These are phyloP conservation scores for Orthosia gracilis DNA, from an alignment of 2,888 invertebrate species.

Conservation along the genomic window DNA sequence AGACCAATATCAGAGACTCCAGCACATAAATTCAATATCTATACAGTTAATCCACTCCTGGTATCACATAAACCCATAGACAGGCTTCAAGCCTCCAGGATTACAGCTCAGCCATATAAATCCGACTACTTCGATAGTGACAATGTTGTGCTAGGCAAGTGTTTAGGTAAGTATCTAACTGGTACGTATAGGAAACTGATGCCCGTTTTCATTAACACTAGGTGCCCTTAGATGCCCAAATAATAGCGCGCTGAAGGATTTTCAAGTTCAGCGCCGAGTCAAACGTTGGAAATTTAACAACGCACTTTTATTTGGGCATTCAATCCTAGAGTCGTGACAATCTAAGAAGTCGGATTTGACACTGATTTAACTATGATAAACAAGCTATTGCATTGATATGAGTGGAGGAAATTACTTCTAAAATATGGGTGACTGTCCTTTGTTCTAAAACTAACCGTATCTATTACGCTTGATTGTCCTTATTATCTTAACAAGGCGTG, in stretches of 20 bases:
- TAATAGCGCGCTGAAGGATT: too few relatives aligned
- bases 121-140: background rate
- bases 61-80: conserved; percentile 2
- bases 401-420: too few relatives aligned
- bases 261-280: too few relatives aligned
- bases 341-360: too few relatives aligned
- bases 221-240: too few relatives aligned
- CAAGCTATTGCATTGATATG: too few relatives aligned
- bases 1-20: background rate
- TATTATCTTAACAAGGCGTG: background rate
- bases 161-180: background rate
- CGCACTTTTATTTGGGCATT: too few relatives aligned
- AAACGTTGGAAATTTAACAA: too few relatives aligned
- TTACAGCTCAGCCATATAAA: background rate
- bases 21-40: background rate
- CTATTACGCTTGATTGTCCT: background rate
- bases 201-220: too few relatives aligned
- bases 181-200: background rate
- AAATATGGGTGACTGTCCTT: background rate
- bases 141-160: background rate
- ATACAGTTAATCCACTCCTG: background rate
- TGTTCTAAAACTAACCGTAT: background rate
- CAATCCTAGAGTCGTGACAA: too few relatives aligned
- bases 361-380: too few relatives aligned
- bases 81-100: background rate